phyloP scores from a whole-genome alignment of 2,113 vertebrate species.

The Atractosteus spatula region DNA sequence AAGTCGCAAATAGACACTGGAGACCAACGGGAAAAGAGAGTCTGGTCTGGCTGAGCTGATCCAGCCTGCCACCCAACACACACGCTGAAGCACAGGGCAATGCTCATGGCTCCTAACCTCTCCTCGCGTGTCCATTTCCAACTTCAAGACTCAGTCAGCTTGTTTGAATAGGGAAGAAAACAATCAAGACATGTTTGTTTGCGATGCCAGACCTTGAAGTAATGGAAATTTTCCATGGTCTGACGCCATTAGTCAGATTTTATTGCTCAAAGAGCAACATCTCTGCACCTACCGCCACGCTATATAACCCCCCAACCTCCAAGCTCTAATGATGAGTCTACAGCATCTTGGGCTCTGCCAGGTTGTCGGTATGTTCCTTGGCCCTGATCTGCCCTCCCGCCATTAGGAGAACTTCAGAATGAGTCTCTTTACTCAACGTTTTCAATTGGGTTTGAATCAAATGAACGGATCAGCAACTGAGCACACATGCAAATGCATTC shows the following conservation, averaged over 20 bases:
- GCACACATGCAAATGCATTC: no score
- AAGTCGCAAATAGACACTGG: slow-evolving; percentile 20
- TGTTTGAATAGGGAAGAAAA: background rate
- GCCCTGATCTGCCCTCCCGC: background rate
- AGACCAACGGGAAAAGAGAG: background rate
- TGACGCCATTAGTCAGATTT: background rate
- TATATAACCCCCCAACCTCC: background rate
- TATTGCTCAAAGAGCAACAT: background rate
- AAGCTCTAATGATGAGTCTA: background rate
- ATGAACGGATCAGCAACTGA: no score
- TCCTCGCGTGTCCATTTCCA: background rate
- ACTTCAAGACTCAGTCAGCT: background rate
- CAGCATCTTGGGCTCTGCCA: background rate
- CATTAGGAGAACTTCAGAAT: background rate
- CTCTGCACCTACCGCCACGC: background rate
- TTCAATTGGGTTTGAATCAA: no score
- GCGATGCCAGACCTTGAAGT: slow-evolving; percentile 1
- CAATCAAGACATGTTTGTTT: no score
- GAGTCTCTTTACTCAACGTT: no score
- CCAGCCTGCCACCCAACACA: background rate
- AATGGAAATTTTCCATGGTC: background rate
- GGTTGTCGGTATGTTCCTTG: background rate
- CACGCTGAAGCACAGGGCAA: background rate
- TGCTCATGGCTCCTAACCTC: background rate
- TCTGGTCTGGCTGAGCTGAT: no score